These are phyloP conservation scores for Cerceris ruficornis DNA, from an alignment of 2,888 invertebrate species.

Conservation along the genomic window DNA sequence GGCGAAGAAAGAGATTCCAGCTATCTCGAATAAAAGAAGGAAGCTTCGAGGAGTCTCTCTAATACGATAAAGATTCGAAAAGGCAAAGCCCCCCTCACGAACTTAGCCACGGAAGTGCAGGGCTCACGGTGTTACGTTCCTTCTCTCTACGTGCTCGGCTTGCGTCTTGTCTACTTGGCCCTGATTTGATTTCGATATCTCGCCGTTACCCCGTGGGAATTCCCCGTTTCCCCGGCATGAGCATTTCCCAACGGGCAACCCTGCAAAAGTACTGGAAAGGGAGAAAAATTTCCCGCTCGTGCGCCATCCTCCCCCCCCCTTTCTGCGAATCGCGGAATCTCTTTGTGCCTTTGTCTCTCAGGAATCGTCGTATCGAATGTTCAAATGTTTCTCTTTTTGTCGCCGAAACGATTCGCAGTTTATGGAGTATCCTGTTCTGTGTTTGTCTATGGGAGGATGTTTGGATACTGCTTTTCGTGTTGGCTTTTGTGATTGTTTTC, in stretches of 20 bases:
- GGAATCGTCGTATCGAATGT: slow-evolving; percentile 36
- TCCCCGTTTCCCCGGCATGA: slow-evolving; percentile 1
- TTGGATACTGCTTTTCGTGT: no score
- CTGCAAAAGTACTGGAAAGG: slow-evolving; percentile 11
- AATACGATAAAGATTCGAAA: slow-evolving; percentile 42
- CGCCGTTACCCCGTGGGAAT: slow-evolving; percentile 31
- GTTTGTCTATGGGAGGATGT: background rate
- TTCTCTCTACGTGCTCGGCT: slow-evolving; percentile 58
- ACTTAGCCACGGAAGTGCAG: slow-evolving; percentile 42
- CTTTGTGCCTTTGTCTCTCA: slow-evolving; percentile 26
- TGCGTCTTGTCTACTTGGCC: slow-evolving; percentile 63
- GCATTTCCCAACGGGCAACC: slow-evolving; percentile 18
- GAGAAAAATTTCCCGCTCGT: slow-evolving; percentile 13
- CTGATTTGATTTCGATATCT: slow-evolving; percentile 74
- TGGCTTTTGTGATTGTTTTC: no score
- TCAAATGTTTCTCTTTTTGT: slow-evolving; percentile 7
- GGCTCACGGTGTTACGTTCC: slow-evolving; percentile 40
- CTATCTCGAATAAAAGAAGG: background rate
- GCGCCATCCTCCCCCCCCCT: background rate
- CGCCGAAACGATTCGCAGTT: background rate
- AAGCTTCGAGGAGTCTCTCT: slow-evolving; percentile 12
- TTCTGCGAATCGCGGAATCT: slow-evolving; percentile 31
- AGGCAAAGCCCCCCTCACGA: slow-evolving; percentile 10
- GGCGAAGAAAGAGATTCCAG: background rate
- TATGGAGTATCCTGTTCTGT: slow-evolving; percentile 16